Conservation (phyloP, 1,140 invertebrate species). For the Nymphalis io region DNA sequence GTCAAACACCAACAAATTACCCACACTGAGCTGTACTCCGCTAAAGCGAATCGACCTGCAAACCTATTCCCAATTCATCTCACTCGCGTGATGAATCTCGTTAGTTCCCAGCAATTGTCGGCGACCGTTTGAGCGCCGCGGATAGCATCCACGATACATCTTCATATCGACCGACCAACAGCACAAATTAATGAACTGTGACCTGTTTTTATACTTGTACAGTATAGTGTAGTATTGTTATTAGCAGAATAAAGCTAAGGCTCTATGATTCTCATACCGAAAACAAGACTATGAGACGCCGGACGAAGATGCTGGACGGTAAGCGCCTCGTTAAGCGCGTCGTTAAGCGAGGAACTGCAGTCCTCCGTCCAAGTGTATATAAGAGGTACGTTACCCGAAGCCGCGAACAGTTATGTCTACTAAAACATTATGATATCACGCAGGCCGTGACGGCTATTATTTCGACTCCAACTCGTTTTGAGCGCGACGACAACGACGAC, state of each 20-base stretch:
- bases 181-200: neutral
- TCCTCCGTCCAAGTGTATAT: neutral
- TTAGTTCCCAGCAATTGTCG: constrained; percentile 16
- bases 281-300: too few species aligned
- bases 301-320: too few species aligned
- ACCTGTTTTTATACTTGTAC: neutral
- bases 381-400: neutral
- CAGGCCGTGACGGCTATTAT: neutral
- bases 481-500: neutral
- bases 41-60: constrained; percentile 8
- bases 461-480: neutral
- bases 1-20: neutral
- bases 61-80: constrained; percentile 11
- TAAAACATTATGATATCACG: neutral
- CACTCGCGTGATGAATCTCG: constrained; percentile 16
- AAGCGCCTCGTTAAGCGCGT: too few species aligned
- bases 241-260: too few species aligned
- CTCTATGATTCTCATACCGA: too few species aligned
- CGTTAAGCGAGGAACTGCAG: too few species aligned
- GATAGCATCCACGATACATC: neutral
- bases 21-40: neutral
- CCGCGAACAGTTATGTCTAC: constrained; percentile 1
- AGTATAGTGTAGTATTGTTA: neutral
- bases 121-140: constrained; percentile 7
- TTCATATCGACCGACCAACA: neutral